phyloP scores from a whole-genome alignment of 2,888 invertebrate species.

The Polyommatus icarus region DNA sequence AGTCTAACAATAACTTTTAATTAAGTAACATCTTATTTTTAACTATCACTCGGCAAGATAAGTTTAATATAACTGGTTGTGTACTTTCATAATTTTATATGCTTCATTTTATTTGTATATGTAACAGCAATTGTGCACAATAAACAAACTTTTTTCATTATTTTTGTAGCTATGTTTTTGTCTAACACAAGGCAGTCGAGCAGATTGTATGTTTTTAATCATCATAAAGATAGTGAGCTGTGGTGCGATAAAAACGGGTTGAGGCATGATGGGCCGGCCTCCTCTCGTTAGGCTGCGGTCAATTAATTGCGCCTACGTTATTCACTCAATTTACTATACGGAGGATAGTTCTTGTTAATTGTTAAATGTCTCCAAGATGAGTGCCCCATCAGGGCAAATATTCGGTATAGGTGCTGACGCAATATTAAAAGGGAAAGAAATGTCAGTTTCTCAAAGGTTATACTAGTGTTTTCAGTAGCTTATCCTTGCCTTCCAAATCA shows the following conservation, averaged over 20 bases:
- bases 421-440: too few relatives aligned
- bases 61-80: background rate
- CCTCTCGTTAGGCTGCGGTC: conserved; percentile 36
- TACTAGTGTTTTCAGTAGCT: background rate
- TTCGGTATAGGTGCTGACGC: too few relatives aligned
- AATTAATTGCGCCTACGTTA: conserved; percentile 33
- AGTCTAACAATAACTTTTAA: conserved; percentile 13
- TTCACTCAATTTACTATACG: background rate
- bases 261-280: conserved; percentile 22
- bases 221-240: conserved; percentile 6
- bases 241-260: conserved; percentile 19
- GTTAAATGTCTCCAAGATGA: background rate
- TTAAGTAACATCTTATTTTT: background rate
- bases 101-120: background rate
- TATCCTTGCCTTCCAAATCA: background rate
- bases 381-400: too few relatives aligned
- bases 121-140: too few relatives aligned
- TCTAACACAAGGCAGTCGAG: background rate
- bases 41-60: background rate
- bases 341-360: background rate
- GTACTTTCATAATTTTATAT: too few relatives aligned
- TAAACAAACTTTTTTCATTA: background rate
- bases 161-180: background rate
- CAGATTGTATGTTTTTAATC: conserved; percentile 2
- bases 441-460: background rate